Percentiles rank a stretch among this genome's conserved stretches.
phyloP scores from a whole-genome alignment of 2,797 vertebrate genomes.

The Phoxinus dragarum region DNA sequence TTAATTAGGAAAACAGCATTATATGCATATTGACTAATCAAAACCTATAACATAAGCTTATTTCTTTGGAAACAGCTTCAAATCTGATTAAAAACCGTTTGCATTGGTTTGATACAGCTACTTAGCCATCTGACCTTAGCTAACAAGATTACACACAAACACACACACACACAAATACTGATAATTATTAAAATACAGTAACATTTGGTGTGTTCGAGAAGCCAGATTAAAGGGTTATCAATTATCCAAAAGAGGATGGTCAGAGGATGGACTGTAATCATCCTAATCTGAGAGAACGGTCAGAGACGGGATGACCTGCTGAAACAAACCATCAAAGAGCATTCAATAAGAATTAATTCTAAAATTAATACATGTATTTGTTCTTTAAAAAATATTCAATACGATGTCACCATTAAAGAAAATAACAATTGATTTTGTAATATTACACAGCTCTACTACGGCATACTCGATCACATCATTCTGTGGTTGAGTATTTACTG shows the following conservation, averaged over 20 bases:
- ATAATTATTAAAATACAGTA: not conserved
- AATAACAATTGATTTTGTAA: not conserved
- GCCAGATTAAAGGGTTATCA: conserved; percentile 43
- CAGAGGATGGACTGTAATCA: conserved; percentile 41
- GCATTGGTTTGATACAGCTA: not conserved
- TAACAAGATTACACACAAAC: not conserved
- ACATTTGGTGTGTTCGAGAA: conserved; percentile 25
- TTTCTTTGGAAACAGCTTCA: not conserved
- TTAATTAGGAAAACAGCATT: conserved; percentile 2
- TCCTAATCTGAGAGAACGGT: conserved; percentile 31
- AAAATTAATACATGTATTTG: not conserved
- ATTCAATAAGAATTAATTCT: not conserved
- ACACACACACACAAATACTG: not conserved
- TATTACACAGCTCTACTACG: not conserved
- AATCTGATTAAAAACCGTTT: not conserved
- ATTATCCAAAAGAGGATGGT: conserved; percentile 30
- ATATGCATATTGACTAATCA: not conserved
- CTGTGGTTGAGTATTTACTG: not conserved
- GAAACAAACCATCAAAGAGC: conserved; percentile 2
- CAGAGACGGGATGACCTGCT: conserved; percentile 8
- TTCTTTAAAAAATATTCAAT: not conserved
- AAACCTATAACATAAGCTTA: conserved; percentile 4
- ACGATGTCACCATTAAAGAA: not conserved
- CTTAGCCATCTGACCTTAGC: not conserved
- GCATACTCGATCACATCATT: not conserved